These are phyloP conservation scores for Pterocles gutturalis DNA, from an alignment of 2,113 vertebrate genomes.

Conservation along the genomic window DNA sequence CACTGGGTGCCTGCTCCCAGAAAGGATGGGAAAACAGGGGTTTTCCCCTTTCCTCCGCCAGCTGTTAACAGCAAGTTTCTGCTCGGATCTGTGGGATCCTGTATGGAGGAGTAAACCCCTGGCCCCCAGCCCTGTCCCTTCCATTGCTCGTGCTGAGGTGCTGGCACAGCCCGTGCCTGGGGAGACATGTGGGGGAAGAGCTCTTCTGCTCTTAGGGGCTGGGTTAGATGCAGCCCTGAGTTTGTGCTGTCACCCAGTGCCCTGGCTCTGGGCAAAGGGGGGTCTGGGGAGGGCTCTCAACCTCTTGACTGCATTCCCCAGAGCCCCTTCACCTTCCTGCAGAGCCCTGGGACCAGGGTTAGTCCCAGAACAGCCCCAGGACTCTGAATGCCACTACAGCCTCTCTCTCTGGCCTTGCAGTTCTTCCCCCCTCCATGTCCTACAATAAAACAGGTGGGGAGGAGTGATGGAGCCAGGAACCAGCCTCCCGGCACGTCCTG, in stretches of 20 bases:
- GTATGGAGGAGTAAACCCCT: fast-evolving
- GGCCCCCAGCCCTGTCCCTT: not conserved
- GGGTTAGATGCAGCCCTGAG: no score
- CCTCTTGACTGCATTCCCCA: not conserved
- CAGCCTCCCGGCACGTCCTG: no score
- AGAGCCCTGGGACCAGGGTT: not conserved
- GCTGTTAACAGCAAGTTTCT: not conserved
- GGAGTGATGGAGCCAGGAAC: not conserved
- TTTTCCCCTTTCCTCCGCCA: not conserved
- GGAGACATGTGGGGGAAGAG: not conserved
- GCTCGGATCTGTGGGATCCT: not conserved
- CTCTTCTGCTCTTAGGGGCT: not conserved
- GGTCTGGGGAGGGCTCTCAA: not conserved
- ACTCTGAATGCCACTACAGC: not conserved
- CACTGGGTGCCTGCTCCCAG: fast-evolving
- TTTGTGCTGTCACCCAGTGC: fast-evolving
- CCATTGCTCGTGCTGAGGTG: fast-evolving
- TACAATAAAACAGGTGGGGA: not conserved
- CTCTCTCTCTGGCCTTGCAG: not conserved
- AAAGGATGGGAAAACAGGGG: no score
- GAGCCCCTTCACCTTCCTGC: fast-evolving
- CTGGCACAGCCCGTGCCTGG: not conserved
- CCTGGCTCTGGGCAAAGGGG: not conserved
- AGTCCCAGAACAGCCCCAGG: not conserved
- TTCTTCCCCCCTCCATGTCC: not conserved